Base-by-base conservation (phyloP, 2,113 vertebrate genomes). In the Spermophilus dauricus region DNA sequence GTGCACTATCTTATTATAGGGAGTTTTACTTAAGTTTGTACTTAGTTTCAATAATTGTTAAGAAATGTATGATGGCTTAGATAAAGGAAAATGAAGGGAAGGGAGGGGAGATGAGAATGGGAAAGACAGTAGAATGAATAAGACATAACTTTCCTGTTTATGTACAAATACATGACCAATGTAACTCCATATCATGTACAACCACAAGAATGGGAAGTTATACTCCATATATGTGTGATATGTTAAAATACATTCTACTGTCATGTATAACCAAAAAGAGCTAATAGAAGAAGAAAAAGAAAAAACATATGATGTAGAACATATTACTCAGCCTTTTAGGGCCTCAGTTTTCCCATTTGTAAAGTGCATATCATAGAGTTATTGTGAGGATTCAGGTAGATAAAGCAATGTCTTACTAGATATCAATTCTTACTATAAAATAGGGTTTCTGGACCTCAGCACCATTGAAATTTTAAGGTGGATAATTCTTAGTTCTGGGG, bases 21-120 rank as follows among this genome's bases (percentile, higher is more conserved):
- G 63, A 82, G 30, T 69, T 97, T 95, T 69, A 69, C 8, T 86
- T 76, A 32, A 26, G 5, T 90, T 93, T 97, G 30, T 32, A 76
- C 34, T 53, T 63, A 51, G 42, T 39, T 82, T 30, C 20, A 51
- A 32, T 7, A 81, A 8, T 73, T 89, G 48, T 32, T 86, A 56
- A 89, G 39, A 82, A 93, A 89, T 86, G 39, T 91, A 9, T 58
- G 5, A 58, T 58, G 56, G 20, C 24, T 58, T 22, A 58, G 56
- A 58, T 7, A 58, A 58, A 58, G 56, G 56, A 20, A 20, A 58
- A 58, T 22, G 20, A 58, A 58, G 56, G 7, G 20, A 58, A 58
- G 56, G 20, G 56, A 24, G 20, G 56, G 20, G 20, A 4, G 7
- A 58, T 58, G 56, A 17, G 20, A 58, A 58, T 58, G 20, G 56